These are phyloP conservation scores for Heteronetta atricapilla DNA, from an alignment of 2,113 vertebrate species.

Conservation along the genomic window DNA sequence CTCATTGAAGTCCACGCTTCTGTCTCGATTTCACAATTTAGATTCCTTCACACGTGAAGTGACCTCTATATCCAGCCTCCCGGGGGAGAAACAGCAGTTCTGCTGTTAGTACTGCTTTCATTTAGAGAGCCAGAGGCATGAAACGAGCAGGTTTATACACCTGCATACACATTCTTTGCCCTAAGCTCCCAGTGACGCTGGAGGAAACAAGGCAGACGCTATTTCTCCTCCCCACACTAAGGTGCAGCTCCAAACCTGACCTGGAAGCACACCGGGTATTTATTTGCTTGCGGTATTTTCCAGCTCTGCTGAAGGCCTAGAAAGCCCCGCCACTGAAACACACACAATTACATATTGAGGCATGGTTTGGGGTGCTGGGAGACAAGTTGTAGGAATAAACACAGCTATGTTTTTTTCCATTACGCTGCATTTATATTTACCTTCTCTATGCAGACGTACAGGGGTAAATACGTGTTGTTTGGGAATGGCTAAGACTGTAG, in stretches of 20 bases:
- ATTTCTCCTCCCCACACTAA: not conserved
- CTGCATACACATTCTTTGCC: not conserved
- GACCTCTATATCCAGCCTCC: not conserved
- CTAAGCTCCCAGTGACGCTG: not conserved
- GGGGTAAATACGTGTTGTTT: not conserved
- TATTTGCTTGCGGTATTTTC: conserved; percentile 34
- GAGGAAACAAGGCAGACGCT: not conserved
- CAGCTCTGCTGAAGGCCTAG: conserved; percentile 8
- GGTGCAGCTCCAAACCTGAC: not conserved
- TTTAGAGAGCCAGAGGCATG: not conserved
- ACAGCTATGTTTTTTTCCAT: conserved; percentile 22
- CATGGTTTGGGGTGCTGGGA: not conserved
- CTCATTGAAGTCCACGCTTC: not conserved
- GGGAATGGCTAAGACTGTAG: not conserved
- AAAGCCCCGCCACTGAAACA: not conserved
- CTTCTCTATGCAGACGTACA: not conserved
- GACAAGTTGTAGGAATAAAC: conserved; percentile 10
- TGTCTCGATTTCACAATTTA: not conserved
- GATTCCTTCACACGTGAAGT: not conserved
- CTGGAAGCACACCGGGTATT: not conserved
- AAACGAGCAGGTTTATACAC: not conserved
- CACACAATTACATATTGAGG: not conserved
- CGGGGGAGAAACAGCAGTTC: not conserved
- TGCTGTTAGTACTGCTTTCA: not conserved
- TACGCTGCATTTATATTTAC: not conserved